Base-by-base conservation (phyloP, 2,888 invertebrate species). In the Himalopsyche kuldschensis region DNA sequence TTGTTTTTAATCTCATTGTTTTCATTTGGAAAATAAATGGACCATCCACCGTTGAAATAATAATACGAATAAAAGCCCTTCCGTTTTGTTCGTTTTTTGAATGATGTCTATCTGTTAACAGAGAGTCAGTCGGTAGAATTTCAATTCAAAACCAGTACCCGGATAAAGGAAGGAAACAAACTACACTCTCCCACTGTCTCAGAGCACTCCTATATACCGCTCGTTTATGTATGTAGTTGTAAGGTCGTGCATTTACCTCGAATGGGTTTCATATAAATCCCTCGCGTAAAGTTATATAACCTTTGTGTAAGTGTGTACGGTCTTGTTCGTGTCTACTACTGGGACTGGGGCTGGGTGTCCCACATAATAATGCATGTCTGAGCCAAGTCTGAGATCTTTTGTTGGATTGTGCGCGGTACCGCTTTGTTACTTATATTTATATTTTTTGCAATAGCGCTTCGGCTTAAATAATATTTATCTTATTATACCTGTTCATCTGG, bases 361-460 rank as follows among this genome's bases (percentile, higher is more conserved):
- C 91, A 91, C 91, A 91, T 92, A 91, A 92, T 92, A 91, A 91
- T 92, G 92, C 92, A 92, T 91, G 92, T 92, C 92, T 92, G 90
- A 91, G 90, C 91, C 89, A 90, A 90, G 92, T 92, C 92, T 92
- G 55, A 55, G 55, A 55, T 55, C 55, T 55, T 55, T 55, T 55
- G 55, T 55, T 90, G 89, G 89, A 88, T 87, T 89, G 89, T 88
- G 89, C 89, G 88, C 89, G 88, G 88, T 88, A 86, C 87, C 87
- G 88, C 87, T 87, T 87, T 88, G 87, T 88, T 87, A 80, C 84
- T 86, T 41, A 41, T 41, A 15, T 15, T 1, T 41, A 15, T 6
- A 41, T 15, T 15, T 15, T 15, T 41, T 41, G 41, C 15, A 41
- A 41, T 15, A 15, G 41, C 41, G 15, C 41, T 41, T 41, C 4